Evolutionary conservation across 2,113 vertebrate species (phyloP), one percentile per base, ranked within the genome.

Genomic region (Alectura lathami): DNA sequence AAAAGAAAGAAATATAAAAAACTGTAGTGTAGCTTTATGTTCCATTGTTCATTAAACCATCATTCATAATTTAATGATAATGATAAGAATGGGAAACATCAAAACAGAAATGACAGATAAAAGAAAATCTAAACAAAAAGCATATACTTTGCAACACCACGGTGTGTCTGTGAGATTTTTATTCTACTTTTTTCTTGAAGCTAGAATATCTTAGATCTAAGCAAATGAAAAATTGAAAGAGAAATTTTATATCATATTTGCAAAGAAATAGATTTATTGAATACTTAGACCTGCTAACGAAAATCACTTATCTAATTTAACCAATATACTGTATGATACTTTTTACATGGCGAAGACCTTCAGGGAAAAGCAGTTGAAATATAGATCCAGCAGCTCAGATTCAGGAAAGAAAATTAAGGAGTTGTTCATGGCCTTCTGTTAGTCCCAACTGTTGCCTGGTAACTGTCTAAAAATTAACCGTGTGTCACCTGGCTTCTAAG

Each of bases 401-500:
- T 66, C 59, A 86, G 87, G 45, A 43, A 88, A 89, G 64, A 77
- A 94, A 90, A 91, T 68, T 68, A 91, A 72, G 27, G 64, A 90
- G 76, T 47, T 83, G 67, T 86, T 93, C 2, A 0, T 81, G 94
- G 69, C 83, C 94, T 95, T 95, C 80, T 91, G 68, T 94, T 94
- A 95, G 73, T 88, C 83, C 76, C 60, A 95, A 21, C 85, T 78
- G 94, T 96, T 96, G 95, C 96, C 89, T 96, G 88, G 93, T 95
- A 96, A 97, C 96, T 90, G 82, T 91, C 85, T 96, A 95, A 97
- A 95, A 94, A 93, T 91, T 94, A 91, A 80, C 82, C 91, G 88
- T 83, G 70, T 70, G 87, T 95, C 93, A 85, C 89, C 91, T 96
- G 94, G 76, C 93, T 96, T 88, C 85, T 77, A 60, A 93, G 79